phyloP scores from a whole-genome alignment of 2,888 invertebrate species.

The Melanchra persicariae region DNA sequence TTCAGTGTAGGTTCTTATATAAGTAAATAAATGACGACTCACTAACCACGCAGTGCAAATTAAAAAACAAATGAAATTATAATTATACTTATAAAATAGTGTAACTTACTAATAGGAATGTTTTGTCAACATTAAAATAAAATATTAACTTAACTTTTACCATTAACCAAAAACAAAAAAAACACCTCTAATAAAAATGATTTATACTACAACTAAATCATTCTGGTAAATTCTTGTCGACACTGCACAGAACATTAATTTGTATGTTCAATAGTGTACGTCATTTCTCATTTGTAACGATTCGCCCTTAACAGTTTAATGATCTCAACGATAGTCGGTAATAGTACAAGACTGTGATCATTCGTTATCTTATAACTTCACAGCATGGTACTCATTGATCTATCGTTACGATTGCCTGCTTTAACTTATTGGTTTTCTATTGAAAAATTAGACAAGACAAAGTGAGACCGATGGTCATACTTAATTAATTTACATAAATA shows the following conservation, averaged over 20 bases:
- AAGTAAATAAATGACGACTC: no score
- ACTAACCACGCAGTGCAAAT: no score
- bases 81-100: no score
- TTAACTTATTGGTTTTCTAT: conserved; percentile 69
- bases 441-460: conserved; percentile 61
- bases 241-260: conserved; percentile 68
- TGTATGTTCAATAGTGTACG: conserved; percentile 66
- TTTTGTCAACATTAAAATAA: neutral
- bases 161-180: conserved; percentile 14
- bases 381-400: conserved; percentile 82
- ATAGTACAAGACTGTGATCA: conserved; percentile 75
- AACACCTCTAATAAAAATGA: neutral
- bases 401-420: conserved; percentile 74
- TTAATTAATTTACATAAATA: conserved; percentile 59
- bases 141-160: neutral
- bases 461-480: conserved; percentile 52
- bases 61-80: no score
- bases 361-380: conserved; percentile 75
- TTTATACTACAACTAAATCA: conserved; percentile 54
- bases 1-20: no score
- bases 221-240: conserved; percentile 51
- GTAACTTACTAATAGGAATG: no score
- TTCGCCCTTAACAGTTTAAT: conserved; percentile 72
- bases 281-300: conserved; percentile 79
- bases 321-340: conserved; percentile 80